Evolutionary conservation across 2,113 vertebrate species (phyloP), one percentile per base, ranked within the genome.

Genomic region (Ranitomeya variabilis): DNA sequence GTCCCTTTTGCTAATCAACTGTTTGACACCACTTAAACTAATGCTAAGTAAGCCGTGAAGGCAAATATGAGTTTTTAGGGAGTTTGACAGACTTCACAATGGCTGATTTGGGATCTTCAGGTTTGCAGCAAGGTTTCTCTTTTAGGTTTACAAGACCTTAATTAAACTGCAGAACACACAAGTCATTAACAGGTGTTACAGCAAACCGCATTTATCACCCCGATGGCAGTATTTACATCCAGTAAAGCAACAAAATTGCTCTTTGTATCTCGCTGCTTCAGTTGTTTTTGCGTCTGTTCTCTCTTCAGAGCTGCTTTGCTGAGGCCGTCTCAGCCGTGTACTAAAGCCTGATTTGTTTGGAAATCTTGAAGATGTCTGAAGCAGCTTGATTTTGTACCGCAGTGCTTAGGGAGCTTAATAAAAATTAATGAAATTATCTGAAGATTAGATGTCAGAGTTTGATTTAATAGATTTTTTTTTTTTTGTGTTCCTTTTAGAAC

Each of bases 401-500:
- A 3, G 18, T 18, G 37, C 37, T 26, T 60, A 10, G 8, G 23
- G 16, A 31, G 54, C n/a, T 31, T 57, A 59, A 60, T 79, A 54
- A 55, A 45, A 55, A 54, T 31, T 31, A 31, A 31, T 26, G 13
- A 59, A 55, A 26, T 0, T 9, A 55, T 31, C n/a, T 59, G 12
- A 79, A 16, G 52, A 31, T 26, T 59, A 26, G 6, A n/a, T 59
- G 23, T 52, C 5, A 55, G 52, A 55, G 18, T 45, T 82, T 82
- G 31, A 14, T 52, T 62, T 83, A 14, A 69, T 10, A 62, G 21
- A 0, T 86, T n/a, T 26, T 37, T 66, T 64, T 37, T 52, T 66
- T 64, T 67, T 67, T 37, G 23, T 82, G 87, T 83, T 69, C 78
- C 93, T 93, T 84, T 45, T 89, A 99, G 98, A 95, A 98, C 89